Percentiles rank a stretch among this genome's conserved stretches.
Evolutionary conservation across 2,113 vertebrate species (phyloP).

Genomic region (Rhinoderma darwinii): DNA sequence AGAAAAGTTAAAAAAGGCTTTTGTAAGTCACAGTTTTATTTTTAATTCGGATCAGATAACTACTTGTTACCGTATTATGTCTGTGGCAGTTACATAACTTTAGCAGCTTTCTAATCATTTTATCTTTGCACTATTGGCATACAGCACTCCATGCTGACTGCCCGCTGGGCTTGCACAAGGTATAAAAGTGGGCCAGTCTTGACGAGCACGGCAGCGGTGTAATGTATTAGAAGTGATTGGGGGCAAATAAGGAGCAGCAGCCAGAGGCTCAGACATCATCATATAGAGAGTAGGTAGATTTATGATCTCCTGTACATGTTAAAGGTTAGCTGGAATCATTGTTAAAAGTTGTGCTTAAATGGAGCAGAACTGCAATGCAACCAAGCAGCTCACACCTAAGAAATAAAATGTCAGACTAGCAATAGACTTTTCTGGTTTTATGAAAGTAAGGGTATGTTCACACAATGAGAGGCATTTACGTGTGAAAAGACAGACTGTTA

Average conservation of each 20-base stretch:
- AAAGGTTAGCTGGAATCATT: too few species aligned
- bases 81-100: neutral
- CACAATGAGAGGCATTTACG: too few species aligned
- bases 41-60: neutral
- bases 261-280: neutral
- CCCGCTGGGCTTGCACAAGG: neutral
- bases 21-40: constrained; percentile 73
- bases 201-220: neutral
- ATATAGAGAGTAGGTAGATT: too few species aligned
- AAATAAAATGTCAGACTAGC: too few species aligned
- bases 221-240: neutral
- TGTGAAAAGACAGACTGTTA: too few species aligned
- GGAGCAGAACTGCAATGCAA: too few species aligned
- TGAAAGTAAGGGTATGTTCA: too few species aligned
- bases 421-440: too few species aligned
- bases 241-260: neutral
- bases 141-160: neutral
- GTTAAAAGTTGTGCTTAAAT: too few species aligned
- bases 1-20: constrained; percentile 78
- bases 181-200: neutral
- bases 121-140: neutral
- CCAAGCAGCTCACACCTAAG: too few species aligned
- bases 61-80: neutral
- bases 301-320: too few species aligned
- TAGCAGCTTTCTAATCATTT: neutral